Evolutionary conservation across 2,888 invertebrate genomes (phyloP).

Genomic region (Marronus borbonicus): DNA sequence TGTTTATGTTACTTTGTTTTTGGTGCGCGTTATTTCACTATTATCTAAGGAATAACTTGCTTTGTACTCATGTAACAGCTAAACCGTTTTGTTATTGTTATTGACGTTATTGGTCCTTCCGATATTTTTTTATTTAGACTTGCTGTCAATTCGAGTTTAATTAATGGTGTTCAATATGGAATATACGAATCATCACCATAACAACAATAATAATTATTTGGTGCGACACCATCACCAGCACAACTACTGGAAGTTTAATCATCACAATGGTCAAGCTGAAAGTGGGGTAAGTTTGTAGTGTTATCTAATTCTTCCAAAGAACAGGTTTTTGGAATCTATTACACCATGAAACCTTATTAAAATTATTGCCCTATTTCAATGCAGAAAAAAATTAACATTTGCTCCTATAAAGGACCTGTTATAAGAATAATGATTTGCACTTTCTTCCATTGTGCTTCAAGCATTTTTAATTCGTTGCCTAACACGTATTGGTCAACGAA

Average conservation of each 20-base stretch:
- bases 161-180: slow-evolving; percentile 56
- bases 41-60: slow-evolving; percentile 16
- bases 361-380: too few relatives aligned
- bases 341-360: too few relatives aligned
- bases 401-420: too few relatives aligned
- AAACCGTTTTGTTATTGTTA: slow-evolving; percentile 2
- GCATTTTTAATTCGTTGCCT: too few relatives aligned
- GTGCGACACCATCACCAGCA: slow-evolving; percentile 57
- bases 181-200: slow-evolving; percentile 55
- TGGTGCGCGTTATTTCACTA: background rate
- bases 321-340: too few relatives aligned
- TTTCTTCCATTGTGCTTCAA: too few relatives aligned
- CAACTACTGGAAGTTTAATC: slow-evolving; percentile 60
- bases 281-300: slow-evolving; percentile 57
- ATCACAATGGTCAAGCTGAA: slow-evolving; percentile 59
- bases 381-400: too few relatives aligned
- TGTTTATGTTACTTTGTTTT: slow-evolving; percentile 8
- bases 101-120: background rate
- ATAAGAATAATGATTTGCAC: too few relatives aligned
- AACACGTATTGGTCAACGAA: too few relatives aligned
- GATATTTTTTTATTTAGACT: slow-evolving; percentile 5
- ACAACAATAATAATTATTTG: slow-evolving; percentile 55
- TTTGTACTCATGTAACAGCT: background rate
- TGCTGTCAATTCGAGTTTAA: slow-evolving; percentile 6
- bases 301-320: background rate